These are phyloP conservation scores for Danaus chrysippus DNA, from an alignment of 2,888 invertebrate species.

Conservation along the genomic window DNA sequence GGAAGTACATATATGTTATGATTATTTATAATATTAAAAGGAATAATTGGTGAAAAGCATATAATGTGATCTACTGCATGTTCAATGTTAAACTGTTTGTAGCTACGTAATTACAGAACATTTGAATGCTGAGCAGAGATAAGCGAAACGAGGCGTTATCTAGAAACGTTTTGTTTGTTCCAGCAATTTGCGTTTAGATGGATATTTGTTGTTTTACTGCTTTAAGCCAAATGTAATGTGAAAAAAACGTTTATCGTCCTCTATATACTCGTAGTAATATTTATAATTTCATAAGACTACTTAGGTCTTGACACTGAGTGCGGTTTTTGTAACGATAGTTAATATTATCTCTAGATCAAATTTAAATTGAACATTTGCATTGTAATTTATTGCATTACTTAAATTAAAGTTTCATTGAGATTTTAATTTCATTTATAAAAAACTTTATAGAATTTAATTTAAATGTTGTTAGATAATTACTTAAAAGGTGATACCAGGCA, in stretches of 20 bases:
- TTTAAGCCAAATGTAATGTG: not conserved
- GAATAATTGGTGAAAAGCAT: not conserved
- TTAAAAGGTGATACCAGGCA: no score
- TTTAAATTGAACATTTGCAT: no score
- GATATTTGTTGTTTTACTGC: conserved; percentile 5
- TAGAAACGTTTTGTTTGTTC: conserved; percentile 8
- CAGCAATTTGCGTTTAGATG: conserved; percentile 7
- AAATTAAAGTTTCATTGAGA: no score
- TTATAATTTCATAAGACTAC: no score
- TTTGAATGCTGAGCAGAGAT: conserved; percentile 15
- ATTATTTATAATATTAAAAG: not conserved
- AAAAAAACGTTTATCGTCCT: not conserved
- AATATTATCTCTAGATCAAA: no score
- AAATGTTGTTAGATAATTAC: no score
- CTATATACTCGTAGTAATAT: no score
- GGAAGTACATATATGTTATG: not conserved
- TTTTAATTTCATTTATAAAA: no score
- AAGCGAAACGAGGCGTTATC: conserved; percentile 18
- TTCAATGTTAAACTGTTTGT: conserved; percentile 13
- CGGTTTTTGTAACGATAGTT: no score
- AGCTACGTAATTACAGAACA: conserved; percentile 16
- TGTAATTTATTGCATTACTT: no score
- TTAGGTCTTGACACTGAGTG: no score
- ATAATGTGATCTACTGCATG: conserved; percentile 3
- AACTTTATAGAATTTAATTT: no score